Evolutionary conservation across 2,888 invertebrate species (phyloP).

Genomic region (Latheticus oryzae): DNA sequence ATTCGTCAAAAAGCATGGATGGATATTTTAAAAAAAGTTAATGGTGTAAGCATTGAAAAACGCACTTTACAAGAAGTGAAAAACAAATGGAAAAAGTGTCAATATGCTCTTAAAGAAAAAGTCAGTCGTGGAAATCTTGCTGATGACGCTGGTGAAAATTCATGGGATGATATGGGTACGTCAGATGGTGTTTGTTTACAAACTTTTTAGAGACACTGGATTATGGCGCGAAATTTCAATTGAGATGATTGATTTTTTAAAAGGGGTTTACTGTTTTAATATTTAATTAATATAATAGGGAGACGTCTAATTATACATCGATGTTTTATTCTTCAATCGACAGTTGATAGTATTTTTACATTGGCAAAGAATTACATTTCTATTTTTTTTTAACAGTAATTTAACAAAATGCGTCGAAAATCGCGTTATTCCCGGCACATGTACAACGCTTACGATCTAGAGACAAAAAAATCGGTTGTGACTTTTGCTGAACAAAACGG

Average conservation of each 20-base stretch:
- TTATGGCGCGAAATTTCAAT: slow-evolving; percentile 17
- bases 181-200: slow-evolving; percentile 29
- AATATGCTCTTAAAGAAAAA: slow-evolving; percentile 46
- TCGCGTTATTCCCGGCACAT: slow-evolving; percentile 16
- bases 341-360: too few relatives aligned
- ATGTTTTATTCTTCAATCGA: too few relatives aligned
- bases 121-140: slow-evolving; percentile 4
- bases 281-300: too few relatives aligned
- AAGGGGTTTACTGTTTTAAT: too few relatives aligned
- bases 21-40: slow-evolving; percentile 55
- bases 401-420: slow-evolving; percentile 27
- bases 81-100: slow-evolving; percentile 60
- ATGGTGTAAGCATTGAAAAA: slow-evolving; percentile 54
- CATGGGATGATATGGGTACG: slow-evolving; percentile 42
- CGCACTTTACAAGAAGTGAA: slow-evolving; percentile 58
- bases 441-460: slow-evolving; percentile 50
- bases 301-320: too few relatives aligned
- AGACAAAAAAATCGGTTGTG: slow-evolving; percentile 59
- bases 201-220: slow-evolving; percentile 24
- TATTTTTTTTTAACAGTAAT: too few relatives aligned
- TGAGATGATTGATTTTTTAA: too few relatives aligned
- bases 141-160: slow-evolving; percentile 38
- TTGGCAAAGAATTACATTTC: slow-evolving; percentile 10
- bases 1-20: slow-evolving; percentile 55
- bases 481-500: slow-evolving; percentile 58